Evolutionary conservation across 2,113 vertebrate species (phyloP), one percentile per base, ranked within the genome.

Genomic region (Natator depressus): DNA sequence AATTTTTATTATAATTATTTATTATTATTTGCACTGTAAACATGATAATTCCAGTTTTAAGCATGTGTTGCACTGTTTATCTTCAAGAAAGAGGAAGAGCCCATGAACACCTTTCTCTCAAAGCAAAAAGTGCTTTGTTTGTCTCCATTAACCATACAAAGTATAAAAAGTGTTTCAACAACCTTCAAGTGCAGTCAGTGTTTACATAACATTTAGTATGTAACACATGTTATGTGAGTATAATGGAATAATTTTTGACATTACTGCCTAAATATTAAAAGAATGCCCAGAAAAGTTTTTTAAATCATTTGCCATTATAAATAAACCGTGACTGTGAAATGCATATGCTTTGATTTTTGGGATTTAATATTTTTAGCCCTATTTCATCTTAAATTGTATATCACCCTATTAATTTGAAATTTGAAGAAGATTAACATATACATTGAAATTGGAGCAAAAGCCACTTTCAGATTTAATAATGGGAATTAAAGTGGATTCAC

Each of bases 241-340:
- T 89, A 94, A 62, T 46, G 84, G 89, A 76, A 85, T 1, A 13
- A 90, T 92, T 89, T 49, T 80, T 95, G 93, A 89, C 27, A 13
- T 83, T 90, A 27, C 62, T 76, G 78, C 35, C 93, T 0, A 42
- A 3, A 72, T 88, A 87, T 4, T 47, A 78, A 82, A 89, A 91
- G 85, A 89, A 54, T 90, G 92, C 83, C 3, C 75, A 69, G 22
- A 22, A 90, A 46, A 94, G 83, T 24, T 84, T 55, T 14, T 82
- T 2, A 65, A 62, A 50, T 75, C 89, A 78, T 78, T 95, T 92
- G 91, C 53, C 91, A 0, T 89, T 75, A 62, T 87, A 49, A 94
- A 90, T 84, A 59, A 83, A 80, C 78, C 72, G 80, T 94, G 86
- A 87, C 80, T 76, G 85, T 80, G 49, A 25, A 42, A 0, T 65